phyloP scores from a whole-genome alignment of 2,113 vertebrate species.

The Anhinga rufa region DNA sequence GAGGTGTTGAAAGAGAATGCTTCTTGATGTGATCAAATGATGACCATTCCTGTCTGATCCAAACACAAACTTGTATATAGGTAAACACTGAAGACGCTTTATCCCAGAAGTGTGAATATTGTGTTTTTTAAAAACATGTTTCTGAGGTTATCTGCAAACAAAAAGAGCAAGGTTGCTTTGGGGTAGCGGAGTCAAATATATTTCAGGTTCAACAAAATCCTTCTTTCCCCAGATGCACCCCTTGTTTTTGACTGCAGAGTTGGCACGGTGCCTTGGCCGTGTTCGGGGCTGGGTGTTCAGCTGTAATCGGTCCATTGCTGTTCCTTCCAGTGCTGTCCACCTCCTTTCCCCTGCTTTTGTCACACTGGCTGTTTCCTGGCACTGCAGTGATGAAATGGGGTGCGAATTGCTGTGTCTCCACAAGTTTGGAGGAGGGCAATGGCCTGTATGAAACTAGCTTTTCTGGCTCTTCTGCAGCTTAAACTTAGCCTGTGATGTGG shows the following conservation, averaged over 20 bases:
- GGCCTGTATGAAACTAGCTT: background rate
- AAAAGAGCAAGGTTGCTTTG: background rate
- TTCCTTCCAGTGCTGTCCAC: background rate
- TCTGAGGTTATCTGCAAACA: background rate
- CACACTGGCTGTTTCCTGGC: background rate
- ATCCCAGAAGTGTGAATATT: background rate
- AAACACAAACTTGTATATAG: background rate
- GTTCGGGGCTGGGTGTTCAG: background rate
- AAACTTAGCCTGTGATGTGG: rapidly evolving
- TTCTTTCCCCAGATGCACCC: background rate
- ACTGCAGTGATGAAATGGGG: background rate
- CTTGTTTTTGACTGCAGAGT: background rate
- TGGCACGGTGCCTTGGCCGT: background rate
- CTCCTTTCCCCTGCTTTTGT: background rate
- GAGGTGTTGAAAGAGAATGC: background rate
- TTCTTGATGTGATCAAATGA: background rate
- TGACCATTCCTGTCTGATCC: background rate
- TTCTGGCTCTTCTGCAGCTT: background rate
- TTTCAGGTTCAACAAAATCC: background rate
- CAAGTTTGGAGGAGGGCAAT: background rate
- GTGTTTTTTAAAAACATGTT: background rate
- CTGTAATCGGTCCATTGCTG: background rate
- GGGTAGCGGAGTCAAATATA: background rate
- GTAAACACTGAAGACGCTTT: background rate
- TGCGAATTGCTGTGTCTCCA: background rate